Percentiles rank a stretch among this genome's conserved stretches.
phyloP scores from a whole-genome alignment of 2,113 vertebrate genomes.

The Ctenodactylus gundi region DNA sequence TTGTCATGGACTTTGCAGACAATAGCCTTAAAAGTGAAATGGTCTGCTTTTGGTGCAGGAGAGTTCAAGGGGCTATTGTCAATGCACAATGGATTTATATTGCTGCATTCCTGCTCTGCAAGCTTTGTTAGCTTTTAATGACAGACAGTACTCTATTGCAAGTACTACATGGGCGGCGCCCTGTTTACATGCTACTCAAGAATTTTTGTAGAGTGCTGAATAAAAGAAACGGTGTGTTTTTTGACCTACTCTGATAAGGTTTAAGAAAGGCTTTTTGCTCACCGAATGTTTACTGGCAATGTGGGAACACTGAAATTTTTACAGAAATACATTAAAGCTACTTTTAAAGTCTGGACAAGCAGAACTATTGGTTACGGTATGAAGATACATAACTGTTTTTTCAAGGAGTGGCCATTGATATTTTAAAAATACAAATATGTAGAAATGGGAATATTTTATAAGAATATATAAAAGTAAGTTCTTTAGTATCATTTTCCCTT shows the following conservation, averaged over 20 bases:
- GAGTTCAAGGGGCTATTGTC: constrained; percentile 83
- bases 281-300: constrained; percentile 51
- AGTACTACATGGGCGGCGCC: constrained; percentile 71
- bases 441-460: constrained; percentile 1
- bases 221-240: constrained; percentile 63
- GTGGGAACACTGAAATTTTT: constrained; percentile 2
- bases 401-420: neutral
- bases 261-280: constrained; percentile 64
- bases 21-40: constrained; percentile 86
- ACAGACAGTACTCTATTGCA: constrained; percentile 80
- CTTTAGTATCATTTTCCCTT: neutral
- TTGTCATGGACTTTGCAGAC: constrained; percentile 84
- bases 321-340: constrained; percentile 34
- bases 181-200: constrained; percentile 77
- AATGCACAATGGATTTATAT: constrained; percentile 79
- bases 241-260: constrained; percentile 67
- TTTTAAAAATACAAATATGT: neutral
- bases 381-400: neutral
- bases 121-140: constrained; percentile 90
- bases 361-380: neutral
- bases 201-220: constrained; percentile 63
- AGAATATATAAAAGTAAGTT: constrained; percentile 3
- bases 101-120: constrained; percentile 84
- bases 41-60: constrained; percentile 81
- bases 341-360: constrained; percentile 1